phyloP scores from a whole-genome alignment of 2,888 invertebrate genomes.

The Agrochola lychnidis region DNA sequence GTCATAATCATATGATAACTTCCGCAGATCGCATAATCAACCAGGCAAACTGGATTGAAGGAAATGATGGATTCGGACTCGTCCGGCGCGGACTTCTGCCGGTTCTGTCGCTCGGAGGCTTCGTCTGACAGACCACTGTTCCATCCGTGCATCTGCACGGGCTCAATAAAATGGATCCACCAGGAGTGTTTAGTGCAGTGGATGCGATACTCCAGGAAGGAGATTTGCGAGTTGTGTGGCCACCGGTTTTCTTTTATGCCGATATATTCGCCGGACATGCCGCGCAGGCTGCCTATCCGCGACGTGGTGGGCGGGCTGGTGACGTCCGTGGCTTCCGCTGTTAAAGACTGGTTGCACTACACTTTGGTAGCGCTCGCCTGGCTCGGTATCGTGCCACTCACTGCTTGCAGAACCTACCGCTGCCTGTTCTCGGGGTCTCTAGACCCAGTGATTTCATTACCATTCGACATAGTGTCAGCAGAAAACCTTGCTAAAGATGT shows the following conservation, averaged over 20 bases:
- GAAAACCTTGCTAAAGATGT: constrained; percentile 98
- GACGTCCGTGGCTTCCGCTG: constrained; percentile 96
- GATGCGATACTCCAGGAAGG: constrained; percentile 99
- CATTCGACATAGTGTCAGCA: constrained; percentile 97
- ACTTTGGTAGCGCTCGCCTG: constrained; percentile 99
- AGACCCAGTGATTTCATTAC: constrained; percentile 96
- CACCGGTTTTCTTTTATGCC: constrained; percentile 99
- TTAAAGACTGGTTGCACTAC: constrained; percentile 99
- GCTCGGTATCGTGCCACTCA: constrained; percentile 98
- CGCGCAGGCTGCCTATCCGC: constrained; percentile 97
- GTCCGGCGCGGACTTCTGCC: constrained; percentile 97
- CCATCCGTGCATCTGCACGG: constrained; percentile 99
- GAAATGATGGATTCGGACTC: constrained; percentile 88
- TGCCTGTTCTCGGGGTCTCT: constrained; percentile 97
- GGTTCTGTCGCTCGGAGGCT: constrained; percentile 99
- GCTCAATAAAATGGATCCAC: constrained; percentile 99
- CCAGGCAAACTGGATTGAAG: constrained; percentile 86
- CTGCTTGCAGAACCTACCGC: constrained; percentile 98
- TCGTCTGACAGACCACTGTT: constrained; percentile 97
- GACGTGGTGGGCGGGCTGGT: constrained; percentile 98
- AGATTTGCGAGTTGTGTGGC: constrained; percentile 99
- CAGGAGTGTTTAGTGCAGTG: constrained; percentile 99
- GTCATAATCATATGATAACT: constrained; percentile 68
- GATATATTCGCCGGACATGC: constrained; percentile 99
- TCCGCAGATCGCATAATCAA: constrained; percentile 82